Conservation (phyloP, 2,797 vertebrate species). For the Gymnodraco acuticeps region DNA sequence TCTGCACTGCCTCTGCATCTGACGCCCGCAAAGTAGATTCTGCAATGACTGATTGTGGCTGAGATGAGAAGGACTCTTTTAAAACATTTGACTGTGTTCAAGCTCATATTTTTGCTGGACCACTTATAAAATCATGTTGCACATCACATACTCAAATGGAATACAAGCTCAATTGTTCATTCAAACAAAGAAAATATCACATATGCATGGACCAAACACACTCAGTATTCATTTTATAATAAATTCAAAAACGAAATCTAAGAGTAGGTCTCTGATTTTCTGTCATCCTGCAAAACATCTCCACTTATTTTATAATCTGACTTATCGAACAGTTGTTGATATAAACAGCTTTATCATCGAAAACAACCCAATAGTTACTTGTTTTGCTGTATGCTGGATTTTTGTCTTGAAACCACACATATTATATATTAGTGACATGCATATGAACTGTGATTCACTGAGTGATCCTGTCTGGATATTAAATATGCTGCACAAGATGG, state of each 20-base stretch:
- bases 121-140: neutral
- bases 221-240: neutral
- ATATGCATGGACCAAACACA: neutral
- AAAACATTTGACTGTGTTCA: neutral
- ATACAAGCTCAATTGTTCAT: neutral
- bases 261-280: neutral
- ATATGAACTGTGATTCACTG: neutral
- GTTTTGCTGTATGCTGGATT: neutral
- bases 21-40: constrained; percentile 9
- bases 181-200: neutral
- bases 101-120: neutral
- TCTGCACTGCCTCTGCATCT: constrained; percentile 4
- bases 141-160: neutral
- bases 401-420: neutral
- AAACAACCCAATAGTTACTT: neutral
- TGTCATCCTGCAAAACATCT: neutral
- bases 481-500: neutral
- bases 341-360: neutral
- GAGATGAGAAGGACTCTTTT: constrained; percentile 5
- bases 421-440: neutral
- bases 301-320: neutral
- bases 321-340: neutral
- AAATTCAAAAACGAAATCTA: neutral
- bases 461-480: neutral
- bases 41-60: neutral